A percentile compares a stretch with the other conserved stretches of the same genome.
These are phyloP conservation scores for Calcarius lapponicus DNA, from an alignment of 2,797 vertebrate genomes.

Conservation along the genomic window DNA sequence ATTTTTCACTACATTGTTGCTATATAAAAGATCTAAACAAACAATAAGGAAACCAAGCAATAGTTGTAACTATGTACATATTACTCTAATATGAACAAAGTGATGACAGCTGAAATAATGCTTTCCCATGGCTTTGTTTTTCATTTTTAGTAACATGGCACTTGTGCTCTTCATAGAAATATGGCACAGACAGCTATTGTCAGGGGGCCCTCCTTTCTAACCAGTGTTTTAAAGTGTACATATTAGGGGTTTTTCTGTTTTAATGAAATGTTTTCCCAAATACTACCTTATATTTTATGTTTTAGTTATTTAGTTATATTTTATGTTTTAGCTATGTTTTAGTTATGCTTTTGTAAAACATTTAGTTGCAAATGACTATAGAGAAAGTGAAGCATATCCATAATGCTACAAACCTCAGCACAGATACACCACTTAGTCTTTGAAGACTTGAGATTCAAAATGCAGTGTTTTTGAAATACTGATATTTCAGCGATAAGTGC, in stretches of 20 bases:
- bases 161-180: conserved; percentile 7
- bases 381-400: neutral
- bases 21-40: conserved; percentile 38
- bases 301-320: neutral
- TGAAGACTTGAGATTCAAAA: neutral
- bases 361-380: neutral
- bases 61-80: conserved; percentile 20
- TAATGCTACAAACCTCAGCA: neutral
- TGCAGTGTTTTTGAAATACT: neutral
- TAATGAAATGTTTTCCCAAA: neutral
- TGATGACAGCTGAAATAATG: conserved; percentile 53
- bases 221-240: neutral
- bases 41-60: conserved; percentile 39
- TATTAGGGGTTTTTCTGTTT: neutral
- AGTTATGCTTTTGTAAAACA: neutral
- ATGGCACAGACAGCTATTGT: neutral
- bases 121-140: neutral
- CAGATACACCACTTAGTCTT: neutral
- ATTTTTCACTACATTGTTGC: conserved; percentile 19
- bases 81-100: neutral
- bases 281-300: neutral
- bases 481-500: neutral
- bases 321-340: neutral
- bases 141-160: conserved; percentile 9
- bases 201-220: neutral